Conservation (phyloP, 2,888 invertebrate genomes). For the Orthosia cruda region DNA sequence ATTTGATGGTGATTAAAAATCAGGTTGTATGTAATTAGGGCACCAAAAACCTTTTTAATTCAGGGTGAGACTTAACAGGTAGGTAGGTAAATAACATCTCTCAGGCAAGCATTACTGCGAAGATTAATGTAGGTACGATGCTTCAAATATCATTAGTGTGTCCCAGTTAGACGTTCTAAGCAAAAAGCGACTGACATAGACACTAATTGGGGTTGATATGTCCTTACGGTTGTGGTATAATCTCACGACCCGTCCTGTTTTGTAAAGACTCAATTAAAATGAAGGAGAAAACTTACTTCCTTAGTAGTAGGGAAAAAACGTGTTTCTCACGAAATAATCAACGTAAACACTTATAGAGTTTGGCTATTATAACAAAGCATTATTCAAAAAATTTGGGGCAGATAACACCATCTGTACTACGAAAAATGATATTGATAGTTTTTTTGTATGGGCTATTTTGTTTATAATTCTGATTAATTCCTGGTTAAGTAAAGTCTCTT, state of each 20-base stretch:
- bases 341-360: too few relatives aligned
- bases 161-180: constrained; percentile 30
- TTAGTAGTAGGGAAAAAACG: too few relatives aligned
- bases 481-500: too few relatives aligned
- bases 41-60: constrained; percentile 3
- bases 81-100: constrained; percentile 19
- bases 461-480: too few relatives aligned
- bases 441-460: too few relatives aligned
- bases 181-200: constrained; percentile 4
- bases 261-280: neutral
- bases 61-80: neutral
- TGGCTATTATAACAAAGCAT: too few relatives aligned
- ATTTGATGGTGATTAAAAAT: too few relatives aligned
- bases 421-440: too few relatives aligned
- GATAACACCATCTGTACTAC: too few relatives aligned
- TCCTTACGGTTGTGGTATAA: neutral
- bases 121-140: neutral
- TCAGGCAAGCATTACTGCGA: neutral
- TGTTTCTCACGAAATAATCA: too few relatives aligned
- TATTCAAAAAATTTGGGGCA: too few relatives aligned
- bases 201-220: neutral
- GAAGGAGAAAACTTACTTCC: neutral
- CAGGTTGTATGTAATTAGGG: neutral
- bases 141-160: constrained; percentile 43
- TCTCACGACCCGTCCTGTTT: neutral